Evolutionary conservation across 2,113 vertebrate genomes (phyloP).

Genomic region (Ammospiza caudacuta): DNA sequence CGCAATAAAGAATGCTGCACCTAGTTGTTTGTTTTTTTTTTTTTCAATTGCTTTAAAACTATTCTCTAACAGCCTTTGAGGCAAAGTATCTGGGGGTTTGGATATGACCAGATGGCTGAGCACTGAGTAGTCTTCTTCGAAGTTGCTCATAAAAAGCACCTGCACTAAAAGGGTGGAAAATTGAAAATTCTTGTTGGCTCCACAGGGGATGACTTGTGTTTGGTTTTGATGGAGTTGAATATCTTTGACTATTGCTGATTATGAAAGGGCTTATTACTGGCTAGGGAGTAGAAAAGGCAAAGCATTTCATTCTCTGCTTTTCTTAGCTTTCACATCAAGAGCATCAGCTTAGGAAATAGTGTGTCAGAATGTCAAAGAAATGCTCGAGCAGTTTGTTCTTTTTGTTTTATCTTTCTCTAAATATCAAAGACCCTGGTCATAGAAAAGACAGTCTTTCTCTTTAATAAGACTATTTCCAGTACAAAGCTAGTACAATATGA

Average conservation of each 20-base stretch:
- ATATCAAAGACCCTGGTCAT: slow-evolving; percentile 32
- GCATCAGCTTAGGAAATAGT: slow-evolving; percentile 25
- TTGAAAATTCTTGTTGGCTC: slow-evolving; percentile 69
- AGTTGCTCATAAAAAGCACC: slow-evolving; percentile 51
- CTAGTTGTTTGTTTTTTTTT: not conserved
- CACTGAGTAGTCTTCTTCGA: slow-evolving; percentile 29
- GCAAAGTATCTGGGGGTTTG: slow-evolving; percentile 29
- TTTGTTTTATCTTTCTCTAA: slow-evolving; percentile 57
- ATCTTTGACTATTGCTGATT: slow-evolving; percentile 58
- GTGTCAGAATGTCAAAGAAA: slow-evolving; percentile 61
- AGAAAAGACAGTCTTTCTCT: slow-evolving; percentile 61
- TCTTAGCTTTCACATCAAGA: slow-evolving; percentile 38
- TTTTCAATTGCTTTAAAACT: slow-evolving; percentile 3
- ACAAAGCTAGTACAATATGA: slow-evolving; percentile 39
- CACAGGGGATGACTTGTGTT: slow-evolving; percentile 45
- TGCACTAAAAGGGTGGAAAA: slow-evolving; percentile 63
- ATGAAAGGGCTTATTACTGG: slow-evolving; percentile 53
- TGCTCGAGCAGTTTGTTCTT: slow-evolving; percentile 42
- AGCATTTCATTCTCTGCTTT: slow-evolving; percentile 30
- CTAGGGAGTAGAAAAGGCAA: slow-evolving; percentile 40
- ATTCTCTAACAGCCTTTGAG: slow-evolving; percentile 30
- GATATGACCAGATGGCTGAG: slow-evolving; percentile 44
- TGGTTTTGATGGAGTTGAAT: slow-evolving; percentile 54
- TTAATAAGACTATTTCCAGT: slow-evolving; percentile 46
- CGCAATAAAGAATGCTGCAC: not conserved